Conservation (phyloP, 2,113 vertebrate genomes). For the Hippocampus zosterae region DNA sequence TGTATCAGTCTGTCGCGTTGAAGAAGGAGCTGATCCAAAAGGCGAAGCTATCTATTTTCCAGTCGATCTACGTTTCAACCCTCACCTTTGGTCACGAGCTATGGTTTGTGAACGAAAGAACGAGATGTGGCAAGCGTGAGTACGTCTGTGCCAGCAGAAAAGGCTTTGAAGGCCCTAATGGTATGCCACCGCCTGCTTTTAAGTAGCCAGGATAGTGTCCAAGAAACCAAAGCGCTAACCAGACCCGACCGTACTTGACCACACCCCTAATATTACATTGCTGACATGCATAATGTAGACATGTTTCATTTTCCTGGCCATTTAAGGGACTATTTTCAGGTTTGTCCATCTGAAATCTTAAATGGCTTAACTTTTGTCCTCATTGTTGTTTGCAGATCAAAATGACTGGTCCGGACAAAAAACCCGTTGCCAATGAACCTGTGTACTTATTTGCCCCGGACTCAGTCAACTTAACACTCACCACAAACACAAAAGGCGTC, state of each 20-base stretch:
- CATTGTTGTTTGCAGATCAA: slow-evolving; percentile 54
- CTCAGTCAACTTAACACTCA: slow-evolving; percentile 7
- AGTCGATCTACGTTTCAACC: no score
- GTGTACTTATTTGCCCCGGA: slow-evolving; percentile 36
- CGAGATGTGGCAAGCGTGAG: no score
- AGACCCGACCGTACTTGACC: neutral
- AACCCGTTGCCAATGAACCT: slow-evolving; percentile 21
- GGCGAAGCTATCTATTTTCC: no score
- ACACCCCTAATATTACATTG: neutral
- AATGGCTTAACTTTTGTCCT: neutral
- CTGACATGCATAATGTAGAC: neutral
- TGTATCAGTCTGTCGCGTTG: no score
- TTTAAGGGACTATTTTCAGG: neutral
- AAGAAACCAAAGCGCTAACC: neutral
- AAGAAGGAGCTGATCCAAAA: no score
- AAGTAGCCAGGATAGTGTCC: neutral
- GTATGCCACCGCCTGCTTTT: neutral
- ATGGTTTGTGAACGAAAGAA: no score
- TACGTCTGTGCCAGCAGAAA: no score
- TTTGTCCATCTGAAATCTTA: neutral
- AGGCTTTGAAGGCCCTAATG: no score
- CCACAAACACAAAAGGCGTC: slow-evolving; percentile 51
- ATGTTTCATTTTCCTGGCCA: neutral
- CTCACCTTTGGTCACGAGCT: no score
- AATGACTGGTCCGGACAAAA: slow-evolving; percentile 31